Percentiles rank a stretch among this genome's conserved stretches.
phyloP scores from a whole-genome alignment of 2,888 invertebrate genomes.

The Oithona nana region DNA sequence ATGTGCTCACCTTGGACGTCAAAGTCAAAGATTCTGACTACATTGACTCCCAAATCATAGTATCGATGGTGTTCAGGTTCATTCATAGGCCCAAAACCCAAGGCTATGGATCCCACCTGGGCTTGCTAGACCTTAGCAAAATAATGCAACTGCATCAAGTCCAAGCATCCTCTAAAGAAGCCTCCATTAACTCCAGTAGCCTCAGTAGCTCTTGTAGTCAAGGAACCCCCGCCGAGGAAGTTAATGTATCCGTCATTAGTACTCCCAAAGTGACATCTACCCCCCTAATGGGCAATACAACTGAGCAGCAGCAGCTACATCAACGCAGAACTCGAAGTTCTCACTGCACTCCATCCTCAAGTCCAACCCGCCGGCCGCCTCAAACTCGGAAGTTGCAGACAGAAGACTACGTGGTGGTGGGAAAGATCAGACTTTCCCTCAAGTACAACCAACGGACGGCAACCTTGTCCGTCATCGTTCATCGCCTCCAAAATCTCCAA shows the following conservation, averaged over 20 bases:
- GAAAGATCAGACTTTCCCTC: background rate
- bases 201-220: background rate
- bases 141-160: background rate
- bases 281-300: background rate
- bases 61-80: slow-evolving; percentile 6
- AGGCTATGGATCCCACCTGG: background rate
- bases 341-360: background rate
- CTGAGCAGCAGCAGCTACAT: background rate
- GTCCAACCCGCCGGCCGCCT: background rate
- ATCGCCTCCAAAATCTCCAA: background rate
- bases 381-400: background rate
- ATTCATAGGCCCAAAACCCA: background rate
- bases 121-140: slow-evolving; percentile 3
- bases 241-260: background rate
- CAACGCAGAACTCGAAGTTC: background rate
- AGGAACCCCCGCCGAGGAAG: background rate
- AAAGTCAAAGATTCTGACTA: too few species aligned
- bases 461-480: slow-evolving; percentile 4
- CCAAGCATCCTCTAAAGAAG: background rate
- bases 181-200: background rate
- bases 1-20: background rate
- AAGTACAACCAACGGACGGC: slow-evolving; percentile 1
- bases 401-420: too few species aligned
- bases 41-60: too few species aligned
- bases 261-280: background rate